These are phyloP conservation scores for Antechinus flavipes DNA, from an alignment of 2,113 vertebrate genomes.

Conservation along the genomic window DNA sequence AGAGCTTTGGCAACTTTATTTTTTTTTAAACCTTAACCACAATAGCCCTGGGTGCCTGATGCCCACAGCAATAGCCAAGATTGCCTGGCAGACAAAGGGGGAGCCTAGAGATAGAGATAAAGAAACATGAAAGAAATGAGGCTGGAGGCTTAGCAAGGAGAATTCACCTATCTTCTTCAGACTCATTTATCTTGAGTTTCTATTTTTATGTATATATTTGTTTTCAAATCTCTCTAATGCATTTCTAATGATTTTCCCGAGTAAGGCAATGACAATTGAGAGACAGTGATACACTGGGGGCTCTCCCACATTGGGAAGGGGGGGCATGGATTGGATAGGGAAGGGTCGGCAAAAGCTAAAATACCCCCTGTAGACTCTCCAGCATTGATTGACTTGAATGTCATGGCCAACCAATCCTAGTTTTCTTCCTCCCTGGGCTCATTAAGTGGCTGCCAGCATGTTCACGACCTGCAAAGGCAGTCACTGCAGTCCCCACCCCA, in stretches of 20 bases:
- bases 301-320: not conserved
- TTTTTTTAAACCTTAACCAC: not conserved
- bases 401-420: not conserved
- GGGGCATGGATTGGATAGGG: not conserved
- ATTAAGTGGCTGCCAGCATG: not conserved
- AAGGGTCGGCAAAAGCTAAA: not conserved
- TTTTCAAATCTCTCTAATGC: not conserved
- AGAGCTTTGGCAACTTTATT: not conserved
- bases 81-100: not conserved
- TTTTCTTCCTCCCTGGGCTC: not conserved
- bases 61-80: not conserved
- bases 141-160: not conserved
- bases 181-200: not conserved
- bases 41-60: not conserved
- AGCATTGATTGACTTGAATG: not conserved
- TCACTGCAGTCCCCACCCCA: not conserved
- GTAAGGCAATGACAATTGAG: not conserved
- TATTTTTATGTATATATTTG: not conserved
- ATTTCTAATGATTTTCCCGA: not conserved
- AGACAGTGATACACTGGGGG: not conserved
- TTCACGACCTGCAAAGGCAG: not conserved
- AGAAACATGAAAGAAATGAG: not conserved
- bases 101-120: not conserved
- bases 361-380: not conserved
- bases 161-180: not conserved